Evolutionary conservation across 2,888 invertebrate genomes (phyloP).

Genomic region (Caenorhabditis afra): DNA sequence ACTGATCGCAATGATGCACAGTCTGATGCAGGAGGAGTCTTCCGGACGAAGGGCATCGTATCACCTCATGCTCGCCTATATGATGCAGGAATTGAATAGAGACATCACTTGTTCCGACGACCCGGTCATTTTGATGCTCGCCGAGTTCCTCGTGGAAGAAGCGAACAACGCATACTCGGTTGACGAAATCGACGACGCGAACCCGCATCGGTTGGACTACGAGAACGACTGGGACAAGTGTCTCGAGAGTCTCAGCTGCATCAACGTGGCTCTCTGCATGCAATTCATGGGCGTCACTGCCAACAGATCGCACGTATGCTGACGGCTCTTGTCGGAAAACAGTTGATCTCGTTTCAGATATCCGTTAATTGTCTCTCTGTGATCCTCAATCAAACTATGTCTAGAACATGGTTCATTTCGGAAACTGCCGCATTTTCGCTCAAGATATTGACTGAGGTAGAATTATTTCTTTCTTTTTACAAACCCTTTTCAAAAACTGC

Average conservation of each 20-base stretch:
- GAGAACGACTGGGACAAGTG: conserved; percentile 28
- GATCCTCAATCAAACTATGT: conserved; percentile 34
- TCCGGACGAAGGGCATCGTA: conserved; percentile 4
- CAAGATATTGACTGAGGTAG: conserved; percentile 19
- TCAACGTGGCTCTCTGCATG: conserved; percentile 31
- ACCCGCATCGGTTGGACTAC: not conserved
- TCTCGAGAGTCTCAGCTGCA: conserved; percentile 49
- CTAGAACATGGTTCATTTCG: conserved; percentile 18
- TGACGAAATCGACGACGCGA: conserved; percentile 12
- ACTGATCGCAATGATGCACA: conserved; percentile 25
- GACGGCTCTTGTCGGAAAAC: not conserved
- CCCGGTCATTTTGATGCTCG: conserved; percentile 37
- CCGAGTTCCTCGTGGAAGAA: conserved; percentile 40
- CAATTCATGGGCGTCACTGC: conserved; percentile 10
- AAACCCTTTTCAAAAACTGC: too few relatives aligned
- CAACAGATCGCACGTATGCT: conserved; percentile 35
- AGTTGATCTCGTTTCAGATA: conserved; percentile 20
- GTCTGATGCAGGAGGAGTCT: conserved; percentile 18
- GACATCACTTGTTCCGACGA: conserved; percentile 12
- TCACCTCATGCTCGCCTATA: conserved; percentile 31
- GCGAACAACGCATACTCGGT: conserved; percentile 9
- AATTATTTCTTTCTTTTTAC: too few relatives aligned
- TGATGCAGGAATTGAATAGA: conserved; percentile 1
- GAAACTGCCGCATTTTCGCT: conserved; percentile 49
- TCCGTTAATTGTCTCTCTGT: conserved; percentile 30